Percentiles rank a stretch among this genome's conserved stretches.
Evolutionary conservation across 2,888 invertebrate genomes (phyloP).

Genomic region (Mellilla xanthometata): DNA sequence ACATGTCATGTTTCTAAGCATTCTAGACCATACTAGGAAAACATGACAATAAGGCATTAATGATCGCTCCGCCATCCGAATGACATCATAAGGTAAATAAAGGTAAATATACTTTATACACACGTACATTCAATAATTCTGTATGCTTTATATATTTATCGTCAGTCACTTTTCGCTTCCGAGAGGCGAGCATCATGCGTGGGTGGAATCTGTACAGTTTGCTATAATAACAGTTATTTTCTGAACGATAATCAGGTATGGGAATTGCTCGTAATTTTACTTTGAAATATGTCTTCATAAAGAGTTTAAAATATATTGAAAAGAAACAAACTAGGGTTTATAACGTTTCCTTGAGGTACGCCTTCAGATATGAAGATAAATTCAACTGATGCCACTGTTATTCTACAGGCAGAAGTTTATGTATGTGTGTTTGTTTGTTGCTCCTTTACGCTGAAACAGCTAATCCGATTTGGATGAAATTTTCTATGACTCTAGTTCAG

Average conservation of each 20-base stretch:
- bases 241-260: background rate
- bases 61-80: conserved; percentile 9
- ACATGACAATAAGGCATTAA: conserved; percentile 15
- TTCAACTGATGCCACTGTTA: no score
- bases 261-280: background rate
- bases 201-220: conserved; percentile 9
- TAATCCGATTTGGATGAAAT: no score
- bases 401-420: no score
- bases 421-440: no score
- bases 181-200: conserved; percentile 14
- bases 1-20: conserved; percentile 1
- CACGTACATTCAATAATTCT: background rate
- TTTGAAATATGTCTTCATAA: no score
- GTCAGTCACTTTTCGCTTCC: conserved; percentile 12
- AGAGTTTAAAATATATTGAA: no score
- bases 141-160: background rate
- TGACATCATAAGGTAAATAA: conserved; percentile 18
- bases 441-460: no score
- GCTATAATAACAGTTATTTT: conserved; percentile 14
- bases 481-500: no score
- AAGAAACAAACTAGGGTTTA: no score
- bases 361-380: no score
- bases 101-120: conserved; percentile 1
- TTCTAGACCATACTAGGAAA: conserved; percentile 7
- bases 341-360: no score